Base-by-base conservation (phyloP, 2,888 invertebrate species). In the Herminia tarsipennalis region DNA sequence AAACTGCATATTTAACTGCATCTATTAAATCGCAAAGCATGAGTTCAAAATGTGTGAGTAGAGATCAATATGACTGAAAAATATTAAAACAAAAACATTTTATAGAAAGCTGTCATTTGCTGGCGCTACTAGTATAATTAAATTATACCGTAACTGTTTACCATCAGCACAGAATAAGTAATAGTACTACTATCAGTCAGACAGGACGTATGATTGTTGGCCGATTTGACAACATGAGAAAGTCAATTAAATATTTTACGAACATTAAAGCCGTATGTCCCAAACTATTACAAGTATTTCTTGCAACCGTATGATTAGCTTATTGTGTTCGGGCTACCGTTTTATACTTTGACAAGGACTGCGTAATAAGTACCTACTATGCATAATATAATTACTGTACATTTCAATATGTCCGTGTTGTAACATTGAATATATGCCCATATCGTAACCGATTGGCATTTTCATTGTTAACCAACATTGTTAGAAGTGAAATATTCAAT, bases 261-360 rank as follows among this genome's bases (percentile, higher is more conserved):
- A 44, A 25, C 46, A 13, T n/a, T 2, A 0, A 1, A 32, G 0
- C 73, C 5, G 74, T 83, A 45, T 76, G 76, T 81, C 22, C 6
- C 29, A 34, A 14, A 60, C 35, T 68, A 73, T 75, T 72, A 71
- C 65, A 69, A 68, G 60, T 61, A 64, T 70, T 60, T 73, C 69
- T 73, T 70, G 80, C 77, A 71, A 70, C 70, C 80, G 70, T 73
- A 73, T 88, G 87, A 89, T 90, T 88, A 86, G 82, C 78, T 75
- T 74, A 88, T 90, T 89, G 88, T 88, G 59, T 55, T 51, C 43
- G 37, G 57, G 87, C 90, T 88, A 89, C 90, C 83, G 89, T 89
- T 87, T 80, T 57, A 49, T 77, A 73, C 70, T 64, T 73, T 79
- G 82, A 83, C 85, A 86, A 85, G 87, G 86, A 76, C 77, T 67